These are phyloP conservation scores for Xerus rutilus DNA, from an alignment of 2,797 vertebrate genomes.

Conservation along the genomic window DNA sequence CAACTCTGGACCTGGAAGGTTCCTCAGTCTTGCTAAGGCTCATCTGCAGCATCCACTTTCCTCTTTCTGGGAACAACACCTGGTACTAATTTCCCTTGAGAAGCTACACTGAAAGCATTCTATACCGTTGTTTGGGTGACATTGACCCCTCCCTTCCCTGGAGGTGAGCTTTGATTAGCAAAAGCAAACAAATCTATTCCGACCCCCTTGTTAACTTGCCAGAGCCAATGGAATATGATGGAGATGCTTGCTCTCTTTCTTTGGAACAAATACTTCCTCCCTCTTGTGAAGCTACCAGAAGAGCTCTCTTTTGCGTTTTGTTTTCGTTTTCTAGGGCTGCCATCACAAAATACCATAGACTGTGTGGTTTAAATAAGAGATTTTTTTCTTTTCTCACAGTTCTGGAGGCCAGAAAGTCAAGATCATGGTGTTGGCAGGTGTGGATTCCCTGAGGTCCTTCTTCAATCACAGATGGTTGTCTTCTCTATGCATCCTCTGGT, in stretches of 20 bases:
- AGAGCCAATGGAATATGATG: not conserved
- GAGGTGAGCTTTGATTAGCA: not conserved
- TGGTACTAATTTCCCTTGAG: not conserved
- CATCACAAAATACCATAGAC: not conserved
- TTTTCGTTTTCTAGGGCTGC: not conserved
- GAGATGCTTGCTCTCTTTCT: not conserved
- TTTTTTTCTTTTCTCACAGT: not conserved
- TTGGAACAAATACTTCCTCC: not conserved
- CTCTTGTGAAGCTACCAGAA: not conserved
- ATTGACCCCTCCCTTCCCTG: not conserved
- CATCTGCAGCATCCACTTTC: not conserved
- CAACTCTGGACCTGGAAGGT: not conserved
- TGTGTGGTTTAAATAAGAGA: not conserved
- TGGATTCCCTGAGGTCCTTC: not conserved
- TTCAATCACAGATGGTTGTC: rapidly evolving
- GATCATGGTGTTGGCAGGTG: not conserved
- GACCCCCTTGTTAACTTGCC: not conserved
- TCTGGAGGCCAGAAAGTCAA: not conserved
- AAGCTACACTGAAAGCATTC: not conserved
- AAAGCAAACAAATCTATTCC: not conserved
- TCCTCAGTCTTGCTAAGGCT: not conserved
- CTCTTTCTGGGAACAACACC: not conserved
- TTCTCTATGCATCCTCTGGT: not conserved
- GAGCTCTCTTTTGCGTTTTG: not conserved
- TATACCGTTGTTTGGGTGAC: not conserved